Evolutionary conservation across 2,113 vertebrate genomes (phyloP).

Genomic region (Rhinolophus ferrumequinum): DNA sequence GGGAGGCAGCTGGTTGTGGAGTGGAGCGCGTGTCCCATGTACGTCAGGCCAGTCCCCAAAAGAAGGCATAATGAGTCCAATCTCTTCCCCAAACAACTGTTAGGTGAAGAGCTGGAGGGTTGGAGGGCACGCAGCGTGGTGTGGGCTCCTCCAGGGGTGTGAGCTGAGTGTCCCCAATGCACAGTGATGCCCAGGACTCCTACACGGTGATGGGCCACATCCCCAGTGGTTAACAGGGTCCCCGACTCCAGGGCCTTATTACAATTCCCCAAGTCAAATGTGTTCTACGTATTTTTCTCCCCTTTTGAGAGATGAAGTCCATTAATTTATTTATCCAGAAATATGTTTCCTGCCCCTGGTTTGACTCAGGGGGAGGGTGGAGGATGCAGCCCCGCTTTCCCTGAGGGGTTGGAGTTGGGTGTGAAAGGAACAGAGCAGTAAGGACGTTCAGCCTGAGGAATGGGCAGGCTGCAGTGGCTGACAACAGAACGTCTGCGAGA

Average conservation of each 20-base stretch:
- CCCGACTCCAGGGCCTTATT: background rate
- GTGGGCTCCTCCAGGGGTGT: too few relatives aligned
- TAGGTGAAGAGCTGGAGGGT: background rate
- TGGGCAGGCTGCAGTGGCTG: too few relatives aligned
- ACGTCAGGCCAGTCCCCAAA: fast-evolving
- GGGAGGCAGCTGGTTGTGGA: fast-evolving
- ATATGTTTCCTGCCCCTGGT: fast-evolving
- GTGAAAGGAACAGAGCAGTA: too few relatives aligned
- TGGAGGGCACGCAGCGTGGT: background rate
- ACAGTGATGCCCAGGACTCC: fast-evolving
- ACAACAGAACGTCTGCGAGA: too few relatives aligned
- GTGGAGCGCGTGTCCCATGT: fast-evolving
- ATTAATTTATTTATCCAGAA: background rate
- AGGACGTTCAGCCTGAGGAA: too few relatives aligned
- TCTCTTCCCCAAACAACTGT: background rate
- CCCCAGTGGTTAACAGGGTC: fast-evolving
- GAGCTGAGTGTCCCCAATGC: fast-evolving
- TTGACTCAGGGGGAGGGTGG: background rate
- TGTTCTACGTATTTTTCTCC: background rate
- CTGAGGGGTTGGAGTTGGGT: too few relatives aligned
- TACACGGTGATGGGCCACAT: fast-evolving
- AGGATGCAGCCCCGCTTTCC: too few relatives aligned
- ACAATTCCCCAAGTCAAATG: background rate
- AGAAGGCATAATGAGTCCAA: fast-evolving
- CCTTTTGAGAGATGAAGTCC: background rate